phyloP scores from a whole-genome alignment of 2,888 invertebrate genomes.

The Tachystola acroxantha region DNA sequence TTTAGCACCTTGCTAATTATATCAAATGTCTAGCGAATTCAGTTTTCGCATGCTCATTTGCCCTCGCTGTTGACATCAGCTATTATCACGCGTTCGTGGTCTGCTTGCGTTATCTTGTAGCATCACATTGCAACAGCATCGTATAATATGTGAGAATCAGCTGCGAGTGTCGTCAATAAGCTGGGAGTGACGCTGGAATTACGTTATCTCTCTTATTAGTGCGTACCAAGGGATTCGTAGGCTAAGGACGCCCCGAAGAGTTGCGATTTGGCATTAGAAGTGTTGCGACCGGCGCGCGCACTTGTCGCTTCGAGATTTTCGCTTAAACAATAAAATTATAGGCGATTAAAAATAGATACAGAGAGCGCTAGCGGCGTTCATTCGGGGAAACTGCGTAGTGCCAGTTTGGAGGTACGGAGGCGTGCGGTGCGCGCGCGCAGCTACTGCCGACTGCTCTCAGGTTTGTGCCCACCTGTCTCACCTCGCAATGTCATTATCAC shows the following conservation, averaged over 20 bases:
- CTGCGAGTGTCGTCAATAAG: constrained; percentile 14
- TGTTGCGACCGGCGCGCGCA: constrained; percentile 57
- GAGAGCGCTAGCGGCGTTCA: constrained; percentile 38
- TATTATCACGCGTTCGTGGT: no score
- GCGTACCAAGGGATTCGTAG: constrained; percentile 18
- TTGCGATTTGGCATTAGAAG: constrained; percentile 57
- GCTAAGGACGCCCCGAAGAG: constrained; percentile 36
- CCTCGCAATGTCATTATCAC: constrained; percentile 73
- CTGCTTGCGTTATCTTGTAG: no score
- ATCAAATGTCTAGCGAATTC: no score
- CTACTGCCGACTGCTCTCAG: constrained; percentile 54
- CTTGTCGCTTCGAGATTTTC: constrained; percentile 68
- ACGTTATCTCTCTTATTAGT: constrained; percentile 22
- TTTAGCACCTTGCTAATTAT: no score
- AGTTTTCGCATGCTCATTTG: no score
- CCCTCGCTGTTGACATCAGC: no score
- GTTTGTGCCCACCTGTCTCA: constrained; percentile 65
- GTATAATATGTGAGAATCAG: no score
- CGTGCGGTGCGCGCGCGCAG: constrained; percentile 62
- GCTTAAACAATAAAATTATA: constrained; percentile 76
- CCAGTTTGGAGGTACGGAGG: constrained; percentile 58
- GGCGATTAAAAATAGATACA: constrained; percentile 66
- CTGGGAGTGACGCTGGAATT: constrained; percentile 34
- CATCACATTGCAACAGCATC: no score
- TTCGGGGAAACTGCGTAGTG: constrained; percentile 41